Percentiles rank a stretch among this genome's conserved stretches.
Evolutionary conservation across 2,113 vertebrate genomes (phyloP).

Genomic region (Promerops cafer): DNA sequence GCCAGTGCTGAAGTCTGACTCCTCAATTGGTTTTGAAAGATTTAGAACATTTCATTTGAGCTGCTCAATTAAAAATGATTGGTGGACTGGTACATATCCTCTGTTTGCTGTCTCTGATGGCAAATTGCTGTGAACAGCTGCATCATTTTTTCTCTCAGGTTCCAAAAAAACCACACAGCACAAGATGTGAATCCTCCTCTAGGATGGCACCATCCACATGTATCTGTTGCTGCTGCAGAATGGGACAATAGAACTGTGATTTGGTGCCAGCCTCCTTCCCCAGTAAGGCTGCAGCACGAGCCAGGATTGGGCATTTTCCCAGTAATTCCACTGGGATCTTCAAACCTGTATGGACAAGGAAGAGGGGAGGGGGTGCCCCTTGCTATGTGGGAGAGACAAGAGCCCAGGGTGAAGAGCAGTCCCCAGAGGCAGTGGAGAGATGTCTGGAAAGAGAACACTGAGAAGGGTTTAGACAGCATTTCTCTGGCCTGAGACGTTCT

Average conservation of each 20-base stretch:
- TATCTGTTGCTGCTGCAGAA: not conserved
- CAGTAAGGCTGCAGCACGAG: accelerated
- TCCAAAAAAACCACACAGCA: not conserved
- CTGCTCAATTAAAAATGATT: not conserved
- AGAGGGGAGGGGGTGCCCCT: not conserved
- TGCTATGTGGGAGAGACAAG: accelerated
- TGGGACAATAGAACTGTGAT: not conserved
- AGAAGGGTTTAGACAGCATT: accelerated
- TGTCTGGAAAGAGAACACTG: not conserved
- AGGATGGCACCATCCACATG: not conserved
- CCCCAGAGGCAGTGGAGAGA: not conserved
- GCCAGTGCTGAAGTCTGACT: not conserved
- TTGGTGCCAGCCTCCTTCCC: not conserved
- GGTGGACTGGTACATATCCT: not conserved
- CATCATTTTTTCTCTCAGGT: not conserved
- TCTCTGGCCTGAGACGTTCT: not conserved
- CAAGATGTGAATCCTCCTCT: not conserved
- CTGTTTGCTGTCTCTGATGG: not conserved
- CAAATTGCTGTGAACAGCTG: not conserved
- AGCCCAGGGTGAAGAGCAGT: not conserved
- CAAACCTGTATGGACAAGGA: accelerated
- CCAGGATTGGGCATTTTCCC: not conserved
- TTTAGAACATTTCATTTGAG: not conserved
- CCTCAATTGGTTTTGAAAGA: not conserved
- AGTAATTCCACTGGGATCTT: not conserved